These are phyloP conservation scores for Holcopasites calliopsidis DNA, from an alignment of 1,140 invertebrate genomes.

Conservation along the genomic window DNA sequence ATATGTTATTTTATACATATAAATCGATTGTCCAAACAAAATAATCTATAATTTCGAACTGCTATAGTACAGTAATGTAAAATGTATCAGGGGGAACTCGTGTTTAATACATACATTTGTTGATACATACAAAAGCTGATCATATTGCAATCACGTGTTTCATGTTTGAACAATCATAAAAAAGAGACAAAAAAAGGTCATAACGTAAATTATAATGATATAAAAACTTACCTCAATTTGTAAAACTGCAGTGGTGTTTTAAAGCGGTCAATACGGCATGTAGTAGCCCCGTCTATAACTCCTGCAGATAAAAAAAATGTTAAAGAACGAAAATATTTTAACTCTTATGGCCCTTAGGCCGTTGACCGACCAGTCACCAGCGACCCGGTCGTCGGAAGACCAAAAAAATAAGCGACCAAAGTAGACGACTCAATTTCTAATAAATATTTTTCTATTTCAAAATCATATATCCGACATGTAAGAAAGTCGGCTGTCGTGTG, in stretches of 20 bases:
- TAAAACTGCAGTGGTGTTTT: conserved; percentile 60
- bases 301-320: conserved; percentile 62
- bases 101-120: neutral
- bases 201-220: conserved; percentile 6
- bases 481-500: no score
- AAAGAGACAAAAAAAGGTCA: conserved; percentile 3
- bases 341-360: no score
- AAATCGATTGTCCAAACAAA: conserved; percentile 29
- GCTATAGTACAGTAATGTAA: neutral
- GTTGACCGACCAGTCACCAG: no score
- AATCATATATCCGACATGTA: no score
- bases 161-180: conserved; percentile 45
- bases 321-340: conserved; percentile 10
- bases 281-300: conserved; percentile 78
- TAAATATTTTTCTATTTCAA: no score
- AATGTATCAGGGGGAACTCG: neutral
- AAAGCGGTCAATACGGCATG: conserved; percentile 79
- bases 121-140: conserved; percentile 12
- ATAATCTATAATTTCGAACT: neutral
- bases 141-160: neutral
- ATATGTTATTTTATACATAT: conserved; percentile 4
- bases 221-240: conserved; percentile 73
- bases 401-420: no score
- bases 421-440: no score
- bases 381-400: no score